Evolutionary conservation across 2,888 invertebrate genomes (phyloP).

Genomic region (Heliconius cydno): DNA sequence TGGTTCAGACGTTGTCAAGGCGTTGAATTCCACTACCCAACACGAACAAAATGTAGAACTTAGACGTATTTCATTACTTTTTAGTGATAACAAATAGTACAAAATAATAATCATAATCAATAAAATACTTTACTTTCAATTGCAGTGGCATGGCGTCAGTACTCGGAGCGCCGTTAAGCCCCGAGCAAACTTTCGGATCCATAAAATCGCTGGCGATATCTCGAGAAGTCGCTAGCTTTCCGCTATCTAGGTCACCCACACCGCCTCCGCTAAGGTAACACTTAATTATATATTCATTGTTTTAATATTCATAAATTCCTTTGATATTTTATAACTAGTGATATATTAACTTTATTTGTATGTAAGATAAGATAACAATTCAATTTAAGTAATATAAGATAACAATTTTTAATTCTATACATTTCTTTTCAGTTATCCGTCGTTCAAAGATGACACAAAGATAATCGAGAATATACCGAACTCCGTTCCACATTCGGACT

Average conservation of each 20-base stretch:
- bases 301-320: too few relatives aligned
- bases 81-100: neutral
- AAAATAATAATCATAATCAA: neutral
- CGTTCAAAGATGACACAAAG: slow-evolving; percentile 74
- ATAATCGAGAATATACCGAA: slow-evolving; percentile 71
- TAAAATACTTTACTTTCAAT: slow-evolving; percentile 12
- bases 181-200: slow-evolving; percentile 89
- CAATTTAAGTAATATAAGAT: neutral
- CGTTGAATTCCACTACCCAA: neutral
- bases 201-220: slow-evolving; percentile 88
- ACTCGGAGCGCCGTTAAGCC: slow-evolving; percentile 86
- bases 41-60: neutral
- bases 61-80: neutral
- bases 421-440: slow-evolving; percentile 68
- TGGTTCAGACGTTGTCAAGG: too few relatives aligned
- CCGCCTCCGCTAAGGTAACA: slow-evolving; percentile 85
- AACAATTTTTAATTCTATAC: neutral
- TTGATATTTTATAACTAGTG: too few relatives aligned
- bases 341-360: neutral
- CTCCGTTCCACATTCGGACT: slow-evolving; percentile 68
- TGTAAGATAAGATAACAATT: neutral
- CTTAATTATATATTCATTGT: too few relatives aligned
- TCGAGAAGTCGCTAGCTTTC: slow-evolving; percentile 90
- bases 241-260: slow-evolving; percentile 88
- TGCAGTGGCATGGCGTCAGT: slow-evolving; percentile 87